These are phyloP conservation scores for Vireo griseus DNA, from an alignment of 2,797 vertebrate species.

Conservation along the genomic window DNA sequence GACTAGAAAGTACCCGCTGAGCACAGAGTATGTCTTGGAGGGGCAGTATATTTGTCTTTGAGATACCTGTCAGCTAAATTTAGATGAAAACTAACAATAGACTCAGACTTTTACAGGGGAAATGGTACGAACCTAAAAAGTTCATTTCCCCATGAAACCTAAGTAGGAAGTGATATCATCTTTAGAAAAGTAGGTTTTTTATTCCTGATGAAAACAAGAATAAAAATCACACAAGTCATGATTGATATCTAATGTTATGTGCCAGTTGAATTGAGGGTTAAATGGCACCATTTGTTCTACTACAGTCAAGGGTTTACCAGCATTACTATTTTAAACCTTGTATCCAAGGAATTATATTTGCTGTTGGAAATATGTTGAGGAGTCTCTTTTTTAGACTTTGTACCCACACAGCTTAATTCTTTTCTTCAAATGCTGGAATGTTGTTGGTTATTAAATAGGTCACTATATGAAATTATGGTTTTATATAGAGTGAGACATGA, in stretches of 20 bases:
- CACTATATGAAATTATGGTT: background rate
- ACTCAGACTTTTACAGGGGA: background rate
- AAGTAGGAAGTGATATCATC: background rate
- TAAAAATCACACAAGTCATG: background rate
- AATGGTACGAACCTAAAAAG: background rate
- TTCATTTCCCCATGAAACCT: background rate
- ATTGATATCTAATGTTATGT: background rate
- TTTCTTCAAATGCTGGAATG: background rate
- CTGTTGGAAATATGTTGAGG: background rate
- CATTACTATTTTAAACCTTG: constrained; percentile 1
- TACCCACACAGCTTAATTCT: background rate
- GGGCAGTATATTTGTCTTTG: background rate
- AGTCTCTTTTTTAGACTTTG: background rate
- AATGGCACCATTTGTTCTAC: background rate
- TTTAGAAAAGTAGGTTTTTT: background rate
- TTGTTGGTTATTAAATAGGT: background rate
- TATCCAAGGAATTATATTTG: background rate
- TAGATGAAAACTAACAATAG: background rate
- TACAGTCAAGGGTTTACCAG: background rate
- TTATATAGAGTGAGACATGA: background rate
- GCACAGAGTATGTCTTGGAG: background rate
- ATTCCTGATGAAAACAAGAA: background rate
- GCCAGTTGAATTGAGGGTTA: background rate
- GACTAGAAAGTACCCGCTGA: background rate
- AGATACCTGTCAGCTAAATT: background rate